phyloP scores from a whole-genome alignment of 2,797 vertebrate genomes.

The Podargus strigoides region DNA sequence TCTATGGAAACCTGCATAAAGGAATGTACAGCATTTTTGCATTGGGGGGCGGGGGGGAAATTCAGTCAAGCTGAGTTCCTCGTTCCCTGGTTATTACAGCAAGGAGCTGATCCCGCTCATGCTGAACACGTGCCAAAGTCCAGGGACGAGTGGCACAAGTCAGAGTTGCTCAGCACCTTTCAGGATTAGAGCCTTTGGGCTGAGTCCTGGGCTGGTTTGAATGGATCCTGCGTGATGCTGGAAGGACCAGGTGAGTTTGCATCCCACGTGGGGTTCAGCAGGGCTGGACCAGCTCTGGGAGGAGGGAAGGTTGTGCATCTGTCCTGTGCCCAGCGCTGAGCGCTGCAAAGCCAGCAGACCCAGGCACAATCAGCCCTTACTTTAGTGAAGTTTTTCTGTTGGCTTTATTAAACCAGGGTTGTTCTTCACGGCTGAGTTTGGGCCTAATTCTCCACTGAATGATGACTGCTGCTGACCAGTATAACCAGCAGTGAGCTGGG shows the following conservation, averaged over 20 bases:
- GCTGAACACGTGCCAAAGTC: conserved; percentile 21
- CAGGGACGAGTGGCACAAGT: neutral
- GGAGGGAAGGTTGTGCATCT: neutral
- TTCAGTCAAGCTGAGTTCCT: conserved; percentile 38
- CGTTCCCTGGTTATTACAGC: conserved; percentile 14
- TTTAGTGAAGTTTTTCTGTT: neutral
- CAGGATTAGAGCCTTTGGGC: conserved; percentile 4
- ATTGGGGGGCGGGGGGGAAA: conserved; percentile 25
- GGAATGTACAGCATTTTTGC: conserved; percentile 71
- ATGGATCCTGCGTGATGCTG: neutral
- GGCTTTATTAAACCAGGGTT: neutral
- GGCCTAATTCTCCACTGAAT: neutral
- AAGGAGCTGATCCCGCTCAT: conserved; percentile 12
- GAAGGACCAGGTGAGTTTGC: neutral
- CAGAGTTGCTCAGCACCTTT: neutral
- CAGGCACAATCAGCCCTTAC: neutral
- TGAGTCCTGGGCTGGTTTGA: neutral
- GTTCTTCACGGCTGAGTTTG: neutral
- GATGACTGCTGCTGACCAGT: neutral
- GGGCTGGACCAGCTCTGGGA: neutral
- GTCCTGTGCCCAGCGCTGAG: neutral
- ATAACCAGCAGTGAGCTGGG: neutral
- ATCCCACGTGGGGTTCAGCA: neutral
- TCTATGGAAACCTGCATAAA: conserved; percentile 73
- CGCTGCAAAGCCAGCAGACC: neutral